Evolutionary conservation across 2,113 vertebrate species (phyloP).

Genomic region (Podarcis raffonei): DNA sequence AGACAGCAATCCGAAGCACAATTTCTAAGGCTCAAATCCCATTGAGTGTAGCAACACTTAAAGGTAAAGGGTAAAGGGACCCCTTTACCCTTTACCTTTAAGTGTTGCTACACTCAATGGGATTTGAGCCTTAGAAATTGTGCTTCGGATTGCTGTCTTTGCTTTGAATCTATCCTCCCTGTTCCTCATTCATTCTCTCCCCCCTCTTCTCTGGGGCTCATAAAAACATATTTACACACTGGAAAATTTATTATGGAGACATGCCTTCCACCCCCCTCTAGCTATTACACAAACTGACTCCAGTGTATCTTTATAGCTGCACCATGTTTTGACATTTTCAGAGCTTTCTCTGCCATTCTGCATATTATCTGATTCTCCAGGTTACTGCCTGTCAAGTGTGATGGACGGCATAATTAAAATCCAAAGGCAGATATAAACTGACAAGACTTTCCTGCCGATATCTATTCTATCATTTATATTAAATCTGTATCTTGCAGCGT

Average conservation of each 20-base stretch:
- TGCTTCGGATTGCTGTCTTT: background rate
- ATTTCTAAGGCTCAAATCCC: no score
- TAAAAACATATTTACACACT: constrained; percentile 24
- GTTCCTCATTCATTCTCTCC: background rate
- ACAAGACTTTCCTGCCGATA: constrained; percentile 26
- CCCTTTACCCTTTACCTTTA: background rate
- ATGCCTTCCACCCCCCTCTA: constrained; percentile 31
- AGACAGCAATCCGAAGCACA: no score
- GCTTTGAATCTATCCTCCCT: background rate
- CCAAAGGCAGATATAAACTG: constrained; percentile 48
- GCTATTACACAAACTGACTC: constrained; percentile 34
- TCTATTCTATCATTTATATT: constrained; percentile 12
- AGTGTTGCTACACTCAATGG: background rate
- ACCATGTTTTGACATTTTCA: constrained; percentile 63
- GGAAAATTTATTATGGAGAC: constrained; percentile 44
- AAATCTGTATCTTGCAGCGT: background rate
- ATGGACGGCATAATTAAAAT: constrained; percentile 27
- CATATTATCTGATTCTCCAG: constrained; percentile 37
- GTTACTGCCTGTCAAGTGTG: constrained; percentile 57
- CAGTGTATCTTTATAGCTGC: constrained; percentile 61
- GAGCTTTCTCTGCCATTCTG: constrained; percentile 42
- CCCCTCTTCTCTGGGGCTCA: constrained; percentile 3
- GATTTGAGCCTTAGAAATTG: background rate
- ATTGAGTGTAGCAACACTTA: no score
- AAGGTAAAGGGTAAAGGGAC: no score